phyloP scores from a whole-genome alignment of 2,797 vertebrate genomes.

The Dromococcyx pavoninus region DNA sequence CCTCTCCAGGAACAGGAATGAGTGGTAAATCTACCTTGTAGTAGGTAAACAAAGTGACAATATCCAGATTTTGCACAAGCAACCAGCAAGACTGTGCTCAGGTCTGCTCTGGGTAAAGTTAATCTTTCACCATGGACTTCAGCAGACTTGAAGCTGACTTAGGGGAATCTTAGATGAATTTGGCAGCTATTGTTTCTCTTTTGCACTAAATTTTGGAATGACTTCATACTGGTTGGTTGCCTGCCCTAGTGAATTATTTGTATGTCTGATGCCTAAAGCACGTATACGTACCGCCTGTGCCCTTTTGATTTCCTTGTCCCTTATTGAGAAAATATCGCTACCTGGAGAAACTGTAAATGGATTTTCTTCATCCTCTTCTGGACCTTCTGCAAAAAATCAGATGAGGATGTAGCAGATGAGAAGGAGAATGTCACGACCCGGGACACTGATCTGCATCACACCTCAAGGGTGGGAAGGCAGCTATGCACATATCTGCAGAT shows the following conservation, averaged over 20 bases:
- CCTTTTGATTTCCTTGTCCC: conserved; percentile 72
- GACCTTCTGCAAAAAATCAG: neutral
- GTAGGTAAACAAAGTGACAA: neutral
- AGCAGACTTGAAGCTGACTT: neutral
- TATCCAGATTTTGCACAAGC: neutral
- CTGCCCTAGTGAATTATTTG: neutral
- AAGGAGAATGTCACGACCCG: neutral
- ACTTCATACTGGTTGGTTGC: neutral
- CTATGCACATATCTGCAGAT: neutral
- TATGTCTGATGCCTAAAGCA: neutral
- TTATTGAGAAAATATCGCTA: conserved; percentile 75
- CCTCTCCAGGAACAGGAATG: neutral
- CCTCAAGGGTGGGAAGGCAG: neutral
- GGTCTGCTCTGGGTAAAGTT: neutral
- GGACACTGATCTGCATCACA: neutral
- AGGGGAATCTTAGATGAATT: neutral
- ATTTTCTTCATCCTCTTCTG: conserved; percentile 61
- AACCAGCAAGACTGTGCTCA: neutral
- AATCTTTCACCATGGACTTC: neutral
- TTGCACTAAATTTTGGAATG: neutral
- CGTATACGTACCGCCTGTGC: conserved; percentile 70
- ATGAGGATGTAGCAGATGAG: neutral
- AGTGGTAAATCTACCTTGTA: neutral
- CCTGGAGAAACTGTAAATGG: conserved; percentile 83
- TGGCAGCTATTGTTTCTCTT: neutral